Percentiles rank a stretch among this genome's conserved stretches.
phyloP scores from a whole-genome alignment of 2,888 invertebrate species.

The Elmis aenea region DNA sequence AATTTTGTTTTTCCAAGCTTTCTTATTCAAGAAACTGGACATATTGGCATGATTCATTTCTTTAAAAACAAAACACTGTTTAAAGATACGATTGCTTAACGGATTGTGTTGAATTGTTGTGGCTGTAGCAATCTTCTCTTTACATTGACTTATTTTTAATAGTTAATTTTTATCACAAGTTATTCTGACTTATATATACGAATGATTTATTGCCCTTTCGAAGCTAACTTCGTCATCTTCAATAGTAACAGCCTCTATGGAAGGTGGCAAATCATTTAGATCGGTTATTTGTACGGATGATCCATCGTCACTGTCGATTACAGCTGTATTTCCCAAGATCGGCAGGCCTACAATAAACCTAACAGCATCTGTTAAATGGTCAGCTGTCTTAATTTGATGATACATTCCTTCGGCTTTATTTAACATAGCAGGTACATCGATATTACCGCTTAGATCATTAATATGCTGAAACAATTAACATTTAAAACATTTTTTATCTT shows the following conservation, averaged over 20 bases:
- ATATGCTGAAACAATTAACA: conserved; percentile 71
- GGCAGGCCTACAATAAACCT: conserved; percentile 66
- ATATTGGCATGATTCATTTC: too few relatives aligned
- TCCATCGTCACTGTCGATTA: conserved; percentile 13
- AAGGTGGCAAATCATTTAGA: conserved; percentile 9
- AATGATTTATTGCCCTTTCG: conserved; percentile 10
- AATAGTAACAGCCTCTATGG: conserved; percentile 3
- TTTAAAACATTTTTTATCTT: conserved; percentile 8
- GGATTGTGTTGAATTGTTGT: too few relatives aligned
- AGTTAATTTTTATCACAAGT: too few relatives aligned
- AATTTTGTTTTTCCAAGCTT: too few relatives aligned
- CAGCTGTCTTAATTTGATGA: conserved; percentile 72
- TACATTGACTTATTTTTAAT: too few relatives aligned
- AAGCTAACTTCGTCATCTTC: conserved; percentile 11
- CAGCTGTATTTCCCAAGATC: conserved; percentile 22
- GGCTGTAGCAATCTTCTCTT: too few relatives aligned
- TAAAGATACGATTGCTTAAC: too few relatives aligned
- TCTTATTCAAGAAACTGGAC: too few relatives aligned
- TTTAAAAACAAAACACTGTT: too few relatives aligned
- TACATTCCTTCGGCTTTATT: conserved; percentile 90
- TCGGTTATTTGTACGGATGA: conserved; percentile 9
- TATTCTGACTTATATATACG: conserved; percentile 7
- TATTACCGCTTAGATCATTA: conserved; percentile 85
- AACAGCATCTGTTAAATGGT: conserved; percentile 66
- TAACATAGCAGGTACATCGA: conserved; percentile 77